These are phyloP conservation scores for Plagodis dolabraria DNA, from an alignment of 2,888 invertebrate species.

Conservation along the genomic window DNA sequence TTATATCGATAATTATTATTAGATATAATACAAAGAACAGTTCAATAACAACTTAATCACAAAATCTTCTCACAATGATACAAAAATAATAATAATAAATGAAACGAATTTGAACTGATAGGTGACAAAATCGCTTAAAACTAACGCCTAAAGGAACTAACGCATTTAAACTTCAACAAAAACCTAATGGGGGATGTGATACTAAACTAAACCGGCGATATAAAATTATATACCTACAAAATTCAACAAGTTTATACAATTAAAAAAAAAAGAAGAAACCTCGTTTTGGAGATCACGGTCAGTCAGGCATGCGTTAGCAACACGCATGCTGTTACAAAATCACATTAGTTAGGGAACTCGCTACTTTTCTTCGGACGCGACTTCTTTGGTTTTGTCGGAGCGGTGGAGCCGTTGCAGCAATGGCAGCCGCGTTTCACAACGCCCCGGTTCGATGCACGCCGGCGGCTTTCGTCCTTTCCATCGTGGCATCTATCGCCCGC, in stretches of 20 bases:
- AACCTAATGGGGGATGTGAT: conserved; percentile 43
- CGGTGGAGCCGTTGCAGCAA: conserved; percentile 85
- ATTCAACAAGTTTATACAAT: conserved; percentile 63
- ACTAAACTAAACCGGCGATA: conserved; percentile 49
- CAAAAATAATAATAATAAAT: conserved; percentile 23
- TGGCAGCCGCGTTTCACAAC: conserved; percentile 86
- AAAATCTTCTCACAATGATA: conserved; percentile 28
- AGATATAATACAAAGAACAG: conserved; percentile 47
- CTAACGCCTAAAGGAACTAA: conserved; percentile 62
- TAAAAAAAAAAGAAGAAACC: conserved; percentile 45
- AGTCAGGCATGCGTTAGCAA: conserved; percentile 49
- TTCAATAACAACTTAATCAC: conserved; percentile 27
- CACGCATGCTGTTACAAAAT: conserved; percentile 11
- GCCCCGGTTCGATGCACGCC: conserved; percentile 78
- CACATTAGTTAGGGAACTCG: conserved; percentile 53
- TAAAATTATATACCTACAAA: conserved; percentile 79
- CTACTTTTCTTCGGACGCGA: conserved; percentile 63
- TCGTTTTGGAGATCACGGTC: conserved; percentile 64
- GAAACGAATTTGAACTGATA: conserved; percentile 64
- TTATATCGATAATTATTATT: conserved; percentile 30
- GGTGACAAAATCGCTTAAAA: conserved; percentile 57
- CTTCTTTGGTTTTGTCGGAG: conserved; percentile 79
- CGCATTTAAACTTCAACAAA: conserved; percentile 59
- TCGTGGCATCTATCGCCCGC: conserved; percentile 60
- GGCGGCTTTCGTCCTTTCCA: conserved; percentile 47